These are phyloP conservation scores for Chrysolina americana DNA, from an alignment of 2,888 invertebrate genomes.

Conservation along the genomic window DNA sequence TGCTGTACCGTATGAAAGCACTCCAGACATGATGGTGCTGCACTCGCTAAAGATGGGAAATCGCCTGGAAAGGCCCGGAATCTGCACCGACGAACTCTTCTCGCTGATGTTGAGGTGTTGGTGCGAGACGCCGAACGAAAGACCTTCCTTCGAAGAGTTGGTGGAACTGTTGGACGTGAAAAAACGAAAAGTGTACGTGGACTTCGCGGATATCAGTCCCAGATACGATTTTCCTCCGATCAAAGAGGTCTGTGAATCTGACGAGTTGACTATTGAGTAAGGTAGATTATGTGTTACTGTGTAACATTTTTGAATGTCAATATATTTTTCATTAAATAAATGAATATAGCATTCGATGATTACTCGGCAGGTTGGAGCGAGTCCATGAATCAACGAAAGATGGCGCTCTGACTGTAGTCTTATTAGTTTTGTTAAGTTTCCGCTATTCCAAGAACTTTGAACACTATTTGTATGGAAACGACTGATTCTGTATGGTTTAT, in stretches of 20 bases:
- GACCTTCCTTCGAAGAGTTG: conserved; percentile 79
- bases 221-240: conserved; percentile 75
- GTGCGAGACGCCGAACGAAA: conserved; percentile 73
- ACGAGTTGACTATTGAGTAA: neutral
- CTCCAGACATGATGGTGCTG: conserved; percentile 77
- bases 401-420: no score
- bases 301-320: neutral
- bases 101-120: conserved; percentile 81
- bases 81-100: conserved; percentile 80
- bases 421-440: no score
- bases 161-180: conserved; percentile 73
- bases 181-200: conserved; percentile 73
- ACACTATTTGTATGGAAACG: no score
- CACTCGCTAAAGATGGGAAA: conserved; percentile 71
- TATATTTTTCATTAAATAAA: neutral
- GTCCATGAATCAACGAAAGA: no score
- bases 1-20: conserved; percentile 81
- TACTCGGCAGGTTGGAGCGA: no score
- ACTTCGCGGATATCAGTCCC: conserved; percentile 73
- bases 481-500: neutral
- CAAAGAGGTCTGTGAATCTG: conserved; percentile 14
- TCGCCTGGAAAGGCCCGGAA: conserved; percentile 79
- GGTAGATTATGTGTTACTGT: neutral
- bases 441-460: no score
- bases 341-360: neutral